A percentile compares a stretch with the other conserved stretches of the same genome.
Conservation (phyloP, 2,797 vertebrate species). For the Tragopan temminckii region DNA sequence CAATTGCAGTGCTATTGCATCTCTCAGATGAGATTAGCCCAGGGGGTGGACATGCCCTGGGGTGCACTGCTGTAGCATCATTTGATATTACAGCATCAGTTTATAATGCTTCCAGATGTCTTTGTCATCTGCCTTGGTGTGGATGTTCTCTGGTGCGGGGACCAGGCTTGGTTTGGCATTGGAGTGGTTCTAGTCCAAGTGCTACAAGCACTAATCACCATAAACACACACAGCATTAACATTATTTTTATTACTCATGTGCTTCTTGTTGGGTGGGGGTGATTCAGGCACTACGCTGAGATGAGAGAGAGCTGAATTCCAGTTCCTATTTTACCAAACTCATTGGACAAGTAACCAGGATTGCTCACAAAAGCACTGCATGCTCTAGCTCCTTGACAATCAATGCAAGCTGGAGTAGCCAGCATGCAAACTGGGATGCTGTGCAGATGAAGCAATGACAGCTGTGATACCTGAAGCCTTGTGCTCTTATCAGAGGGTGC, state of each 20-base stretch:
- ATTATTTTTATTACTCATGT: not conserved
- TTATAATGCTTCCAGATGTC: not conserved
- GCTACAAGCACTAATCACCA: not conserved
- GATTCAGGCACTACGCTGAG: not conserved
- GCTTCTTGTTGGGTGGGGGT: not conserved
- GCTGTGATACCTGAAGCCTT: not conserved
- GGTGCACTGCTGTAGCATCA: not conserved
- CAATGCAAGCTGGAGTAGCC: not conserved
- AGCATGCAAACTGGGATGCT: not conserved
- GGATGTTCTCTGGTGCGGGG: not conserved
- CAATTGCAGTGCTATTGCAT: not conserved
- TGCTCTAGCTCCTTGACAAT: not conserved
- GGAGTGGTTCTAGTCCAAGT: not conserved
- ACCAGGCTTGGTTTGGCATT: not conserved
- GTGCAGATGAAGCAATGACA: not conserved
- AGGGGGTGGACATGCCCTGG: fast-evolving
- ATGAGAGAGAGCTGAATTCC: not conserved
- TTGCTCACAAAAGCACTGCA: not conserved
- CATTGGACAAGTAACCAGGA: not conserved
- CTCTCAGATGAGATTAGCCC: not conserved
- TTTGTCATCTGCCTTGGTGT: not conserved
- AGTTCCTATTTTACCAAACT: not conserved
- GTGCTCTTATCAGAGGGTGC: not conserved
- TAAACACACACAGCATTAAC: not conserved
- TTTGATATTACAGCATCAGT: not conserved